phyloP scores from a whole-genome alignment of 2,113 vertebrate species.

The Trogon melanurus region DNA sequence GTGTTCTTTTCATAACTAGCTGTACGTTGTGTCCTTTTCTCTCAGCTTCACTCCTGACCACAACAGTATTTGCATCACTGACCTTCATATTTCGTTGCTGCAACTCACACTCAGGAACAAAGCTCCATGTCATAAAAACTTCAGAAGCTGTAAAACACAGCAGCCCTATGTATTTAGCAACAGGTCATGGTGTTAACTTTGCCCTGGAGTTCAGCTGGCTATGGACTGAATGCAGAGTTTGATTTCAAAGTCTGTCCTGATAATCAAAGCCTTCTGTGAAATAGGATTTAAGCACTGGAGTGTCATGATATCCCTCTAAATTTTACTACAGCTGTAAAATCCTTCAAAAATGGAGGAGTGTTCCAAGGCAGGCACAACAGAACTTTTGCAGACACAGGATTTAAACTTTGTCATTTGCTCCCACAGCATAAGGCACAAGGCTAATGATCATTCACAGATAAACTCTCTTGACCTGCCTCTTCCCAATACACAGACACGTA shows the following conservation, averaged over 20 bases:
- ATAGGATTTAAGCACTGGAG: background rate
- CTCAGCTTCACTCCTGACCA: background rate
- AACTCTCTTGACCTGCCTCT: background rate
- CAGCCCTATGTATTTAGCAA: conserved; percentile 42
- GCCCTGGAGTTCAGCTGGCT: conserved; percentile 39
- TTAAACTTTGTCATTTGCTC: background rate
- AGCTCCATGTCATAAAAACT: conserved; percentile 13
- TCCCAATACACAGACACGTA: background rate
- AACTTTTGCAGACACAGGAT: background rate
- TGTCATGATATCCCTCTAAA: background rate
- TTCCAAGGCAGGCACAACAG: background rate
- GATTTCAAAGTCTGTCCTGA: conserved; percentile 63
- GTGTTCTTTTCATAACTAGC: background rate
- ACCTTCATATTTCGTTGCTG: conserved; percentile 32
- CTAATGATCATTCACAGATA: background rate
- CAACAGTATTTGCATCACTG: background rate
- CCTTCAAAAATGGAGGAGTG: background rate
- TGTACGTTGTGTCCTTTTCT: background rate
- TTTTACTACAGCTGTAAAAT: background rate
- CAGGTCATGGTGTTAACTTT: conserved; percentile 47
- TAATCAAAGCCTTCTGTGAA: conserved; percentile 1
- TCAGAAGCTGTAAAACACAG: conserved; percentile 19
- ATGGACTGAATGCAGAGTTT: conserved; percentile 21
- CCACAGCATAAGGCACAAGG: background rate
- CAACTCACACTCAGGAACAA: conserved; percentile 4